Conservation (phyloP, 2,797 vertebrate genomes). For the Babyrousa celebensis region DNA sequence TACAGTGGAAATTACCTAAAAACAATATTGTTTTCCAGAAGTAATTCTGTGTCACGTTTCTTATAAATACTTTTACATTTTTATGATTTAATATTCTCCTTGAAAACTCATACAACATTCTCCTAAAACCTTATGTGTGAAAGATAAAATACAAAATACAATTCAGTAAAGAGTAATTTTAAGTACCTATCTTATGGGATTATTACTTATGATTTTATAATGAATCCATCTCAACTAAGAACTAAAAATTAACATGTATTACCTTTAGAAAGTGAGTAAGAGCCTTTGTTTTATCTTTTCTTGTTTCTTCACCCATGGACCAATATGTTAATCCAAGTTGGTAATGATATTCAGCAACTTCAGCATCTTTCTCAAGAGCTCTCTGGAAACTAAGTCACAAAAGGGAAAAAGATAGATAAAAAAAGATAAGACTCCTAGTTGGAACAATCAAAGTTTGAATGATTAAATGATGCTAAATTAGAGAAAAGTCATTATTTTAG, state of each 20-base stretch:
- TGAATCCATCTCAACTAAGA: constrained; percentile 11
- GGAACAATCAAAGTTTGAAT: neutral
- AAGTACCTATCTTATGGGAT: constrained; percentile 1
- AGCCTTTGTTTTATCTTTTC: constrained; percentile 95
- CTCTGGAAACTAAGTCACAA: constrained; percentile 93
- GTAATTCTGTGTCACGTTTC: constrained; percentile 10
- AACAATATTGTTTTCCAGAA: neutral
- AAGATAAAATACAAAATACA: neutral
- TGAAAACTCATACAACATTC: constrained; percentile 44
- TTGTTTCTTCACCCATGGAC: constrained; percentile 96
- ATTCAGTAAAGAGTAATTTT: neutral
- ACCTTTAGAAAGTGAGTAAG: constrained; percentile 97
- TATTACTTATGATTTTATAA: constrained; percentile 23
- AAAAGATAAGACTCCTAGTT: neutral
- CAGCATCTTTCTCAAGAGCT: constrained; percentile 92
- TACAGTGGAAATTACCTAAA: neutral
- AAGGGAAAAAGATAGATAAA: neutral
- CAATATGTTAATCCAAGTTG: constrained; percentile 96
- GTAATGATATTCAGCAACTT: constrained; percentile 94
- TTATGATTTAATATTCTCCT: constrained; percentile 56
- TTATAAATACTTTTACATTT: constrained; percentile 46
- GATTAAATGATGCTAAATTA: constrained; percentile 4
- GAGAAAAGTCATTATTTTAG: constrained; percentile 44
- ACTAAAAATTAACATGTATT: constrained; percentile 19
- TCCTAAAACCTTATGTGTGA: constrained; percentile 28